Conservation (phyloP, 2,888 invertebrate species). For the Ametastegia equiseti region DNA sequence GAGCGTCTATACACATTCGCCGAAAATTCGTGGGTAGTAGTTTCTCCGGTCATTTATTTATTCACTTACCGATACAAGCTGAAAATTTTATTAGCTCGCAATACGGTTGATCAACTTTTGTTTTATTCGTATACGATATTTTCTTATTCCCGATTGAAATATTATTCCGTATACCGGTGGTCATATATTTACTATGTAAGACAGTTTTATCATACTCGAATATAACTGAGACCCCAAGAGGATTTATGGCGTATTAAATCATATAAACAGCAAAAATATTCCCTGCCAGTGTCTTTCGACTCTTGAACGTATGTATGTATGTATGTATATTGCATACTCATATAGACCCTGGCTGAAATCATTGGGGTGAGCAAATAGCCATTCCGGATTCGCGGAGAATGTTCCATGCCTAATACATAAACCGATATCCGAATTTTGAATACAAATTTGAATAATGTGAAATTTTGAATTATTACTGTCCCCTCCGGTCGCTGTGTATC, state of each 20-base stretch:
- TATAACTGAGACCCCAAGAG: conserved; percentile 32
- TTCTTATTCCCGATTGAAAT: conserved; percentile 37
- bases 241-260: conserved; percentile 44
- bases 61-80: background rate
- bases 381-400: conserved; percentile 12
- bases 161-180: conserved; percentile 3
- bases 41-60: background rate
- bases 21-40: background rate
- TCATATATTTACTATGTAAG: conserved; percentile 21
- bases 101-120: background rate
- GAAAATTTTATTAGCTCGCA: conserved; percentile 34
- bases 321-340: no score
- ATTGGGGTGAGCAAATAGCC: conserved; percentile 40
- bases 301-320: conserved; percentile 3
- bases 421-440: conserved; percentile 35
- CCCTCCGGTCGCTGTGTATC: background rate
- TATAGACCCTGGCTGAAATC: conserved; percentile 9
- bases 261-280: conserved; percentile 35
- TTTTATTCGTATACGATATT: background rate
- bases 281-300: conserved; percentile 35
- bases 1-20: background rate
- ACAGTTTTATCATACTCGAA: conserved; percentile 37
- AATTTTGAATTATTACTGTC: conserved; percentile 28
- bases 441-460: conserved; percentile 30
- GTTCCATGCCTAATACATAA: conserved; percentile 32